Evolutionary conservation across 2,888 invertebrate species (phyloP).

Genomic region (Psylliodes chrysocephalus): DNA sequence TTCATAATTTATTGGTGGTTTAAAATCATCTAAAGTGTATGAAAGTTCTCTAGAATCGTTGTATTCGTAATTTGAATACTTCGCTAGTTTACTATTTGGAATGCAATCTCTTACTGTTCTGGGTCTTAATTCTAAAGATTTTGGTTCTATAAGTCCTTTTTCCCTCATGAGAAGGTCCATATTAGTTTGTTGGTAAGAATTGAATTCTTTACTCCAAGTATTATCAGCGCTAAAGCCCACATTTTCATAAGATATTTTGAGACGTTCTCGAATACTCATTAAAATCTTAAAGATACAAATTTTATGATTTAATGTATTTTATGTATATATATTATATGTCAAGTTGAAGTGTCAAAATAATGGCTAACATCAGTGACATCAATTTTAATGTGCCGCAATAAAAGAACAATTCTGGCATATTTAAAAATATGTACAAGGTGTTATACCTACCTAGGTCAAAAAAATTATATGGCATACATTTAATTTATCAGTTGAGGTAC

Average conservation of each 20-base stretch:
- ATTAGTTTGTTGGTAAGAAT: constrained; percentile 54
- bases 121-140: constrained; percentile 54
- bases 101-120: constrained; percentile 72
- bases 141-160: constrained; percentile 39
- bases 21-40: constrained; percentile 56
- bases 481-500: no score
- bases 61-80: constrained; percentile 66
- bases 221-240: constrained; percentile 57
- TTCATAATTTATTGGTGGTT: constrained; percentile 36
- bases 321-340: constrained; percentile 28
- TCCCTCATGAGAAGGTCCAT: constrained; percentile 55
- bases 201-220: constrained; percentile 55
- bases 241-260: constrained; percentile 59
- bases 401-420: neutral
- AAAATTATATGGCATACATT: no score
- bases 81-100: constrained; percentile 71
- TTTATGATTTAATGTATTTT: neutral
- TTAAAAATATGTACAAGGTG: neutral
- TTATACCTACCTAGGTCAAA: no score
- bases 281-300: constrained; percentile 23
- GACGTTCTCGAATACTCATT: constrained; percentile 54
- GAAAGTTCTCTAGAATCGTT: constrained; percentile 64
- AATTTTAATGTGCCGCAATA: constrained; percentile 3
- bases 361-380: constrained; percentile 33
- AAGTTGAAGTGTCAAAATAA: constrained; percentile 43